A percentile compares a stretch with the other conserved stretches of the same genome.
phyloP scores from a whole-genome alignment of 1,140 invertebrate species.

The Latrodectus geometricus region DNA sequence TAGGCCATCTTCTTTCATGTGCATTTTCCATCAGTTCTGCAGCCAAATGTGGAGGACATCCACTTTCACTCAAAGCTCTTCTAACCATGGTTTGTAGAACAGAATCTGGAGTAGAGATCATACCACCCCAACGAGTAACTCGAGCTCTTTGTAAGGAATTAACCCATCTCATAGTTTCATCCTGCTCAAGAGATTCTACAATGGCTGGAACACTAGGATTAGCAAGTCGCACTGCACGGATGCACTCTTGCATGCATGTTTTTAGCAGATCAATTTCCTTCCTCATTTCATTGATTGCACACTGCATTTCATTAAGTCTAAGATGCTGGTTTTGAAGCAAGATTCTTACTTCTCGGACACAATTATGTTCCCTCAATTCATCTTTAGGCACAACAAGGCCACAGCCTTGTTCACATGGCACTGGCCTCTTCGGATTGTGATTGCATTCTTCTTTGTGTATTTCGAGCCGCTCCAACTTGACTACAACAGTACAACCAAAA shows the following conservation, averaged over 20 bases:
- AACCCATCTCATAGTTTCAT: constrained; percentile 93
- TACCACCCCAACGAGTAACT: constrained; percentile 95
- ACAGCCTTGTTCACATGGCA: constrained; percentile 92
- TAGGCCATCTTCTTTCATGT: constrained; percentile 94
- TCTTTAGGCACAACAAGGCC: constrained; percentile 94
- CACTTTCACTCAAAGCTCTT: constrained; percentile 88
- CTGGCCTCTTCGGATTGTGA: constrained; percentile 92
- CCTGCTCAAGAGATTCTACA: constrained; percentile 90
- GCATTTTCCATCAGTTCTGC: constrained; percentile 97
- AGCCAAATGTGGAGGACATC: constrained; percentile 90
- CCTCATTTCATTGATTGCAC: constrained; percentile 88
- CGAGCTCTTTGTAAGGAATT: constrained; percentile 84
- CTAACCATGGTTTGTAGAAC: constrained; percentile 92
- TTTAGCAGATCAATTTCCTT: constrained; percentile 87
- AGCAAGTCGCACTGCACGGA: constrained; percentile 88
- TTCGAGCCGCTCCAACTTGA: constrained; percentile 87
- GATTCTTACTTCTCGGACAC: constrained; percentile 85
- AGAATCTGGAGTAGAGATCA: constrained; percentile 96
- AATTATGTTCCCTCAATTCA: constrained; percentile 94
- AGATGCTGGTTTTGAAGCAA: constrained; percentile 88
- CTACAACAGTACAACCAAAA: constrained; percentile 84
- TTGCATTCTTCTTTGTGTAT: constrained; percentile 91
- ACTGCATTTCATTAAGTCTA: constrained; percentile 85
- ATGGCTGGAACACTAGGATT: constrained; percentile 90
- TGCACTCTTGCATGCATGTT: constrained; percentile 79